Conservation (phyloP, 2,797 vertebrate species). For the Naso thynnoides region DNA sequence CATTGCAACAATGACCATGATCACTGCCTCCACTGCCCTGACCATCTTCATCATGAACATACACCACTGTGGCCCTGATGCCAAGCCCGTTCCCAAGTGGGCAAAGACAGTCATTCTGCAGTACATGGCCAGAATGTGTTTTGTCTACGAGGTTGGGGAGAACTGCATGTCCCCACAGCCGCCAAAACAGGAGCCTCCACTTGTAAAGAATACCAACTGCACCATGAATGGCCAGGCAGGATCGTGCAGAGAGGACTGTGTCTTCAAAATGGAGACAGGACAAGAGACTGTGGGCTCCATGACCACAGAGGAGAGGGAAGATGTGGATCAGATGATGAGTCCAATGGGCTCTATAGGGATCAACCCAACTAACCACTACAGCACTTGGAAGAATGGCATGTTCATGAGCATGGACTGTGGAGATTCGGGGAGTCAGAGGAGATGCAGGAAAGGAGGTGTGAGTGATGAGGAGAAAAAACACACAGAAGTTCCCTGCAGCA, state of each 20-base stretch:
- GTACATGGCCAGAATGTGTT: constrained; percentile 90
- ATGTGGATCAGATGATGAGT: constrained; percentile 73
- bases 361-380: constrained; percentile 65
- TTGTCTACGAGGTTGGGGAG: constrained; percentile 90
- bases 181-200: constrained; percentile 50
- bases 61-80: constrained; percentile 92
- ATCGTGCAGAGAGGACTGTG: constrained; percentile 59
- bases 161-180: constrained; percentile 83
- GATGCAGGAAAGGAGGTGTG: constrained; percentile 60
- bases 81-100: constrained; percentile 91
- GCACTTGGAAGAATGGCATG: constrained; percentile 54
- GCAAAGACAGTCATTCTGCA: constrained; percentile 88
- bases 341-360: constrained; percentile 65
- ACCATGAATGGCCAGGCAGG: constrained; percentile 72
- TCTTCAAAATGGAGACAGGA: constrained; percentile 57
- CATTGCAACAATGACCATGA: constrained; percentile 96
- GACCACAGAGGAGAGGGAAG: constrained; percentile 65
- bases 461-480: constrained; percentile 63
- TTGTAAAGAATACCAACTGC: constrained; percentile 55
- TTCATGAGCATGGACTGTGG: constrained; percentile 64
- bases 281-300: constrained; percentile 46
- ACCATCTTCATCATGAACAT: constrained; percentile 96
- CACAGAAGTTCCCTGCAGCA: constrained; percentile 32
- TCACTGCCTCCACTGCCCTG: constrained; percentile 92
- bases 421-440: constrained; percentile 24